Base-by-base conservation (phyloP, 2,113 vertebrate species). In the Hoplias malabaricus region DNA sequence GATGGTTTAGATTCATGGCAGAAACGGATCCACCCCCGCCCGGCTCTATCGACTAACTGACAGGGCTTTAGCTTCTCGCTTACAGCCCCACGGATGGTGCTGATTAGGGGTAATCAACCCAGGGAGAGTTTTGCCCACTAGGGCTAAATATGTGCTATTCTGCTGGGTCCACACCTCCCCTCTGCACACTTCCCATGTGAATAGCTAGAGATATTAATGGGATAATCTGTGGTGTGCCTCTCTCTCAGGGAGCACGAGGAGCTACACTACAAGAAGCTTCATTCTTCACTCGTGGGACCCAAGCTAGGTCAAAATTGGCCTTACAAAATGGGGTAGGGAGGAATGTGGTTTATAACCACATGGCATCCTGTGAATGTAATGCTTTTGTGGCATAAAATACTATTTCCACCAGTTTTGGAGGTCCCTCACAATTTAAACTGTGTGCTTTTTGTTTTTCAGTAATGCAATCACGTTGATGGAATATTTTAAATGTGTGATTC, bases 131-230 rank as follows among this genome's bases (percentile, higher is more conserved):
- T 66, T 80, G 73, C 70, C 86, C 86, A 89, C 89, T 87, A 90
- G 82, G 88, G 85, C 79, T 87, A 85, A 83, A 83, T 87, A 82
- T 82, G 76, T 84, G 88, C 78, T 85, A 88, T 86, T 84, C 90
- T 79, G 72, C 86, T 85, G 79, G 82, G 73, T 70, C 50, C 85
- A 67, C 33, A 70, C 11, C 27, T 78, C 48, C 11, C 48, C 33
- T 40, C 80, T 66, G 31, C 72, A 46, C 78, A 48, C 75, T 66
- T 69, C 78, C 76, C 77, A 33, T 62, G 80, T 85, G 86, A 92
- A 87, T 89, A 85, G 87, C 89, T 84, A 85, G 90, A 91, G 90
- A 88, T 92, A 94, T 95, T 95, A 95, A 94, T 93, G 87, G 93
- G 93, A 92, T 91, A 92, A 93, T 93, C 89, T 92, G 84, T 84